These are phyloP conservation scores for Ridgeia piscesae DNA, from an alignment of 1,140 invertebrate genomes.

Conservation along the genomic window DNA sequence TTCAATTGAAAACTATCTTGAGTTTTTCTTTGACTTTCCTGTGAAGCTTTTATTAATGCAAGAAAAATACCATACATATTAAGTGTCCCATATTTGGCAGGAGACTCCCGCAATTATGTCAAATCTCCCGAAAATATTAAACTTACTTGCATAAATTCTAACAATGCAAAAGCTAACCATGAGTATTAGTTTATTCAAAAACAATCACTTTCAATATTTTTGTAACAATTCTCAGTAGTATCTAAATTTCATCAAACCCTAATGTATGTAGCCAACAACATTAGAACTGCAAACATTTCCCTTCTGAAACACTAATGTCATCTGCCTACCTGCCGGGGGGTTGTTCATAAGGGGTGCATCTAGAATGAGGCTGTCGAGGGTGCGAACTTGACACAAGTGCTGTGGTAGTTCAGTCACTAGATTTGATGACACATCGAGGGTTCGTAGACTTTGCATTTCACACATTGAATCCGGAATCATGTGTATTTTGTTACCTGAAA, in stretches of 20 bases:
- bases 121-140: neutral
- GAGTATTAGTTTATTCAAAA: neutral
- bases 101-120: too few relatives aligned
- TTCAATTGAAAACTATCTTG: too few relatives aligned
- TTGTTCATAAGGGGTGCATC: slow-evolving; percentile 66
- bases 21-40: too few relatives aligned
- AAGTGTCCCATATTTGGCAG: too few relatives aligned
- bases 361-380: slow-evolving; percentile 61
- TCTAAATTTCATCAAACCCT: neutral
- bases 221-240: neutral
- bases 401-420: slow-evolving; percentile 37
- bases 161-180: neutral
- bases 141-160: neutral
- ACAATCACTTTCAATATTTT: neutral
- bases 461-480: slow-evolving; percentile 45
- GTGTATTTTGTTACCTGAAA: slow-evolving; percentile 50
- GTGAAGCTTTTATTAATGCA: too few relatives aligned
- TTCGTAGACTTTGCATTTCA: slow-evolving; percentile 38
- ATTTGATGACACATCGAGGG: slow-evolving; percentile 44
- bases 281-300: neutral
- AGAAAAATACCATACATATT: too few relatives aligned
- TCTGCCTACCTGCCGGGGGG: slow-evolving; percentile 60
- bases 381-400: slow-evolving; percentile 39
- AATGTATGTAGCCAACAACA: neutral
- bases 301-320: neutral